Evolutionary conservation across 2,797 vertebrate species (phyloP), one percentile per base, ranked within the genome.

Genomic region (Capromys pilorides): DNA sequence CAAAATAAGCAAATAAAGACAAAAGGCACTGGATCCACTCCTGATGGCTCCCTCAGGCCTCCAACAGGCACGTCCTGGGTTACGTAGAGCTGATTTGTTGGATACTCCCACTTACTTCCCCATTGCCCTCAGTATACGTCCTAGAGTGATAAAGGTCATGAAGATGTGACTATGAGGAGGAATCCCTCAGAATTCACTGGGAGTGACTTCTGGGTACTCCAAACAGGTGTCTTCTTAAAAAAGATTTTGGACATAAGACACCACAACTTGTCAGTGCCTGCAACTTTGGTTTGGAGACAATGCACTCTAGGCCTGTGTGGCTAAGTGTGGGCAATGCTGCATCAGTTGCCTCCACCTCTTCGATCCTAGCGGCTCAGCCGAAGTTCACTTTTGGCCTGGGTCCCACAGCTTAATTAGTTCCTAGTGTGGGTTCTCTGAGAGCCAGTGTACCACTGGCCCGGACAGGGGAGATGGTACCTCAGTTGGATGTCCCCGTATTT

Each of bases 241-340:
- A 31, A 79, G 88, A 67, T 84, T 86, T 66, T 73, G 36, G 64
- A 41, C 83, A 91, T n/a, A 73, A 57, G 62, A 61, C 77, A n/a
- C 36, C 61, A 12, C 28, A 73, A 88, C 81, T 95, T 95, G 64
- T 98, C 97, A 99, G 97, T 99, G 99, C 98, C 99, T 97, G 95
- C 99, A 99, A 87, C 99, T 99, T 95, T 99, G 99, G 98, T 99
- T 99, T 49, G 99, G 98, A 95, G 98, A 99, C 97, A 99, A 99
- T 94, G 99, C 99, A 33, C 99, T 86, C 99, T 98, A 57, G 99
- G 98, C 99, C 99, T 93, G 98, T 98, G 3, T 98, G 98, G 97
- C 98, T 99, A 97, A 98, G 98, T 66, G 98, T 98, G 33, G 98
- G 98, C 0, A 97, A 97, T 92, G 97, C 98, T 1, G 98, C 98